These are phyloP conservation scores for Pteronura brasiliensis DNA, from an alignment of 2,113 vertebrate genomes.

Conservation along the genomic window DNA sequence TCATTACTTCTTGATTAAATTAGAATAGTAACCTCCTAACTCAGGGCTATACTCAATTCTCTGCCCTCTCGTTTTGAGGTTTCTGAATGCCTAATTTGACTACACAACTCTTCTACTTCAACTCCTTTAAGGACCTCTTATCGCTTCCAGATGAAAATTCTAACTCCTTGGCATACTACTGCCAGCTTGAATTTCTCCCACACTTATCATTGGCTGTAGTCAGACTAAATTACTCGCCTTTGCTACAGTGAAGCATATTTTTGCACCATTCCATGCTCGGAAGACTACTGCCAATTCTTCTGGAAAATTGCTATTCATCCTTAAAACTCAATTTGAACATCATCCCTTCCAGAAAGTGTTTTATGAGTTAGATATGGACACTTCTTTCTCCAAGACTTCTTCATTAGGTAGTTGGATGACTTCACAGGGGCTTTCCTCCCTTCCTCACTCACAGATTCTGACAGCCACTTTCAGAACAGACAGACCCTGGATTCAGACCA, in stretches of 20 bases:
- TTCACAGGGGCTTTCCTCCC: neutral
- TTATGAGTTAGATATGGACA: neutral
- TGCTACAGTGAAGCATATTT: neutral
- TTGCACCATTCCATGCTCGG: neutral
- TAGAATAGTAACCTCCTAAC: neutral
- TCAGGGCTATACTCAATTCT: neutral
- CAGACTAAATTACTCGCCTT: neutral
- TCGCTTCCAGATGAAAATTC: conserved; percentile 7
- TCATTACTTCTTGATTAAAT: neutral
- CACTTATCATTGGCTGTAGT: neutral
- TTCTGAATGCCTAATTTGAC: conserved; percentile 37
- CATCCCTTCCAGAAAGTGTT: neutral
- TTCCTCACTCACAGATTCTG: neutral
- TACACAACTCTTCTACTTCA: neutral
- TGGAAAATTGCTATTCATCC: neutral
- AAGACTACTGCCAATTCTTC: neutral
- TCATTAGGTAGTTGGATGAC: neutral
- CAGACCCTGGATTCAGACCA: neutral
- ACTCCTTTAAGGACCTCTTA: neutral
- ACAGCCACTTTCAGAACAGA: neutral
- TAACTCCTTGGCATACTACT: neutral
- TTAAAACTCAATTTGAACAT: neutral
- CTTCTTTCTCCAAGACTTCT: neutral
- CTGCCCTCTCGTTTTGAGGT: neutral
- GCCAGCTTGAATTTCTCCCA: neutral